Conservation (phyloP, 2,888 invertebrate species). For the Diarsia rubi region DNA sequence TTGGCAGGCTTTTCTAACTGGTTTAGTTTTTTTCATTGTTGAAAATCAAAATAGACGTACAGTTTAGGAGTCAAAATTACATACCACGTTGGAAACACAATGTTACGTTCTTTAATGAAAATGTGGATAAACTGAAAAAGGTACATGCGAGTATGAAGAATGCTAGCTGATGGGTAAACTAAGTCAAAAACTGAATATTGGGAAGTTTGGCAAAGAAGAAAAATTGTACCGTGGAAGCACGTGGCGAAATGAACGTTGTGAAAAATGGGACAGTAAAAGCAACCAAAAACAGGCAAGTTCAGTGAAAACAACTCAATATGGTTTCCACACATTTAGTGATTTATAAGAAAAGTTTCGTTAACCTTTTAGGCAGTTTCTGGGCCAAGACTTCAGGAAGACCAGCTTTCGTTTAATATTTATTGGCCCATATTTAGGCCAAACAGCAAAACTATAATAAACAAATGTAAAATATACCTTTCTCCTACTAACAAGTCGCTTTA, state of each 20-base stretch:
- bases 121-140: background rate
- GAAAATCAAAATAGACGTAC: background rate
- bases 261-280: background rate
- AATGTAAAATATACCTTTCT: slow-evolving; percentile 40
- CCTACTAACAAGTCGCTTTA: slow-evolving; percentile 16
- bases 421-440: slow-evolving; percentile 10
- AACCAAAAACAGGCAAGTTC: background rate
- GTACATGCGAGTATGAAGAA: background rate
- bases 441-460: slow-evolving; percentile 3
- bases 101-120: background rate
- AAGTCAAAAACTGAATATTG: background rate
- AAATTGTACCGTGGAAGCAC: background rate
- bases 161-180: background rate
- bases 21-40: background rate
- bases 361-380: slow-evolving; percentile 15
- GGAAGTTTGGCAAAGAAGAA: background rate
- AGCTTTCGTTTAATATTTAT: slow-evolving; percentile 17
- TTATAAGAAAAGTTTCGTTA: slow-evolving; percentile 21
- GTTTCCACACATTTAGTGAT: background rate
- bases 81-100: background rate
- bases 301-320: slow-evolving; percentile 5
- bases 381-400: background rate
- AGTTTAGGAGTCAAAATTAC: background rate
- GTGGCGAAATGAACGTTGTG: background rate
- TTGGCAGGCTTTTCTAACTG: background rate